phyloP scores from a whole-genome alignment of 2,888 invertebrate species.

The Ametastegia equiseti region DNA sequence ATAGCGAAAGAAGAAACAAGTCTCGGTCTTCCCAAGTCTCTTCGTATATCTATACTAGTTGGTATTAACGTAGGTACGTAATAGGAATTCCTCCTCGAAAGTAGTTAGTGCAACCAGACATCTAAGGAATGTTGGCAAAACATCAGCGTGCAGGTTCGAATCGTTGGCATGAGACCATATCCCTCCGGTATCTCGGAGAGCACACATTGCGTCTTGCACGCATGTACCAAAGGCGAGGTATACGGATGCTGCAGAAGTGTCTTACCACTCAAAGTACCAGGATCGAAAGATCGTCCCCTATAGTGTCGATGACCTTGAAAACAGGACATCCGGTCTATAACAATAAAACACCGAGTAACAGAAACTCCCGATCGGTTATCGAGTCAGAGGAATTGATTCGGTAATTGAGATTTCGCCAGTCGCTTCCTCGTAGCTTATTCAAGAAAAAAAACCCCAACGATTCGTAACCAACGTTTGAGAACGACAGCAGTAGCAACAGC shows the following conservation, averaged over 20 bases:
- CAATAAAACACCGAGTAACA: not conserved
- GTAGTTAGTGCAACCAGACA: constrained; percentile 60
- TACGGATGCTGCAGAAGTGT: not conserved
- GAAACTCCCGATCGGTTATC: not conserved
- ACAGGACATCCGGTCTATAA: constrained; percentile 1
- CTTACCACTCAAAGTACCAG: not conserved
- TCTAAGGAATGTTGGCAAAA: constrained; percentile 64
- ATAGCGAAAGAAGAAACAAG: constrained; percentile 67
- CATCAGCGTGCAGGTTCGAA: constrained; percentile 52
- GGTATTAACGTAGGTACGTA: constrained; percentile 28
- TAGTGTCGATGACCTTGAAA: constrained; percentile 7
- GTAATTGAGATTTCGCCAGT: constrained; percentile 35
- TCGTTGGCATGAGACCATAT: constrained; percentile 47
- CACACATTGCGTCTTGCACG: not conserved
- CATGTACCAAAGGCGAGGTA: not conserved
- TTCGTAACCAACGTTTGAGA: constrained; percentile 32
- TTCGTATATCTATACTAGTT: constrained; percentile 39
- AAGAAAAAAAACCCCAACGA: not conserved
- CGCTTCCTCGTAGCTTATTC: not conserved
- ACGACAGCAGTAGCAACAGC: not conserved
- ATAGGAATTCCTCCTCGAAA: constrained; percentile 59
- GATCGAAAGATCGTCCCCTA: not conserved
- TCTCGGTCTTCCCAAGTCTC: constrained; percentile 49
- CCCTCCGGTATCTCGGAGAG: not conserved
- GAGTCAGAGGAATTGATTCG: not conserved